Conservation (phyloP, 2,888 invertebrate genomes). For the Lepidochitona cinerea region DNA sequence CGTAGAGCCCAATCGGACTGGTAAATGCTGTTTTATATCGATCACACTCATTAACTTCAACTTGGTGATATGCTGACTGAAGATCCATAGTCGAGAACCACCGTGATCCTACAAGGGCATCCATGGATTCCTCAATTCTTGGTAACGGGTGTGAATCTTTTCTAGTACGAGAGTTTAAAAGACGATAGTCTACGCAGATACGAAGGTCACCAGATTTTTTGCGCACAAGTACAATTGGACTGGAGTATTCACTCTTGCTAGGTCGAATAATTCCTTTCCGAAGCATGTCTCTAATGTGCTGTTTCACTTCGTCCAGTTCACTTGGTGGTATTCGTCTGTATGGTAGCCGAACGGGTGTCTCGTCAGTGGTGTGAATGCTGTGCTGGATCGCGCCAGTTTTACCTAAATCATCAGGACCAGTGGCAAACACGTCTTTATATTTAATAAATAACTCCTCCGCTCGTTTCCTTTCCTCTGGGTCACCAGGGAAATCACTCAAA, state of each 20-base stretch:
- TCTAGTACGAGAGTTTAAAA: constrained; percentile 23
- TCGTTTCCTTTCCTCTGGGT: not conserved
- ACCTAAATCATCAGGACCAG: constrained; percentile 24
- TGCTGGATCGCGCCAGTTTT: constrained; percentile 22
- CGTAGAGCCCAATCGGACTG: constrained; percentile 11
- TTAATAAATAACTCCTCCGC: not conserved
- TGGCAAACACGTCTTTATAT: constrained; percentile 10
- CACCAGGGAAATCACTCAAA: not conserved
- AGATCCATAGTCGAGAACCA: constrained; percentile 23
- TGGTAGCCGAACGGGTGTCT: constrained; percentile 19
- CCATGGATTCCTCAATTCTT: constrained; percentile 28
- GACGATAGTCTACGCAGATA: constrained; percentile 31
- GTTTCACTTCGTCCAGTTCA: constrained; percentile 24
- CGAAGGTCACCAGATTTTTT: constrained; percentile 27
- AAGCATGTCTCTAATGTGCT: constrained; percentile 24
- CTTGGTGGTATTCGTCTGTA: constrained; percentile 25
- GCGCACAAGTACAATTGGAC: constrained; percentile 31
- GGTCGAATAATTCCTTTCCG: constrained; percentile 29
- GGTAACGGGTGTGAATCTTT: constrained; percentile 33
- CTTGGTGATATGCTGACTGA: constrained; percentile 13
- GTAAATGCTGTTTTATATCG: constrained; percentile 18
- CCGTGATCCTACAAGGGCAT: constrained; percentile 15
- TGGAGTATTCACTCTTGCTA: constrained; percentile 29
- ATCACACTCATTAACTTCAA: constrained; percentile 10
- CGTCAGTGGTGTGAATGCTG: constrained; percentile 10